phyloP scores from a whole-genome alignment of 2,888 invertebrate genomes.

The Orthosia incerta region DNA sequence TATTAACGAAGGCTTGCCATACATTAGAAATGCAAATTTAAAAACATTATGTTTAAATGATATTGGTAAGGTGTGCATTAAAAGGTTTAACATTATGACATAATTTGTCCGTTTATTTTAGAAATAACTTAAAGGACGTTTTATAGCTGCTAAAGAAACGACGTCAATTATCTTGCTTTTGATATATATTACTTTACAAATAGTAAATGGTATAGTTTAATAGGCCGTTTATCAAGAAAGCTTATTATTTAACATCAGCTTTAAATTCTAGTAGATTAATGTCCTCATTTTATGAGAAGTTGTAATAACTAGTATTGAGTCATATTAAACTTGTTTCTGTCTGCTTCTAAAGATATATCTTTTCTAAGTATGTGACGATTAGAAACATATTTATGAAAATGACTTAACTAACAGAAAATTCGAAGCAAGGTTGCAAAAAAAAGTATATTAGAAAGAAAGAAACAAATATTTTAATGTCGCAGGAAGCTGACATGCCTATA shows the following conservation, averaged over 20 bases:
- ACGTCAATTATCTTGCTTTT: slow-evolving; percentile 23
- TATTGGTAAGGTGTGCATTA: slow-evolving; percentile 19
- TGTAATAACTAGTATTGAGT: slow-evolving; percentile 25
- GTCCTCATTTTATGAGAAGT: slow-evolving; percentile 4
- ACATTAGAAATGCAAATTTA: slow-evolving; percentile 35
- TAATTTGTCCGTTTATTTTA: slow-evolving; percentile 19
- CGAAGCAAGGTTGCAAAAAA: no score
- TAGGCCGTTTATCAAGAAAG: neutral
- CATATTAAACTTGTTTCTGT: neutral
- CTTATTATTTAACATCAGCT: slow-evolving; percentile 16
- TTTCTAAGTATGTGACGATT: neutral
- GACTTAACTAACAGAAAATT: neutral
- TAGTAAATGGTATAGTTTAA: slow-evolving; percentile 12
- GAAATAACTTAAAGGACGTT: slow-evolving; percentile 20
- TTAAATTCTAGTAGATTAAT: slow-evolving; percentile 13
- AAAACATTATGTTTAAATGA: slow-evolving; percentile 22
- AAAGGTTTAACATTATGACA: slow-evolving; percentile 14
- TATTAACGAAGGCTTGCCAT: slow-evolving; percentile 8
- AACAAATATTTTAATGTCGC: no score
- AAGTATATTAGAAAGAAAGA: no score
- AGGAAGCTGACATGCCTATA: no score
- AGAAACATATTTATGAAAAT: neutral
- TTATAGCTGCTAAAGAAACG: slow-evolving; percentile 20
- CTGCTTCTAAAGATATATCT: neutral
- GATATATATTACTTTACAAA: slow-evolving; percentile 18